These are phyloP conservation scores for Dendroctonus ponderosae DNA, from an alignment of 1,140 invertebrate species.

Conservation along the genomic window DNA sequence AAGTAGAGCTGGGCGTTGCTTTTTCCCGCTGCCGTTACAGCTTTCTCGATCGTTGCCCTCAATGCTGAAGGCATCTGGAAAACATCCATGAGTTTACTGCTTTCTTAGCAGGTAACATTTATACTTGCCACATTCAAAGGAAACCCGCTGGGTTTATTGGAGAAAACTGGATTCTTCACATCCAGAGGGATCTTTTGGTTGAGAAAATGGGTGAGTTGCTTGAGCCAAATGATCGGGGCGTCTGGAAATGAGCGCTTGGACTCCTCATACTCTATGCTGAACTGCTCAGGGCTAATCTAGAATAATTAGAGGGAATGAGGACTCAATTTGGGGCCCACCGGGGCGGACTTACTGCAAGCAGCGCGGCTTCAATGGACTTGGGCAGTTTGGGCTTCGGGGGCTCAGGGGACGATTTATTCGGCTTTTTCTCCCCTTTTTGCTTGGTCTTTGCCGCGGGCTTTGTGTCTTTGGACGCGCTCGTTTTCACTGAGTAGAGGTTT, in stretches of 20 bases:
- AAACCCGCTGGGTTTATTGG: conserved; percentile 53
- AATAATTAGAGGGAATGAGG: neutral
- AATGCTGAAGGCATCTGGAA: conserved; percentile 57
- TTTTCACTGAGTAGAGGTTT: conserved; percentile 41
- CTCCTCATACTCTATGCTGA: conserved; percentile 55
- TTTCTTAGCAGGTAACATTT: neutral
- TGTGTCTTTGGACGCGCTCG: conserved; percentile 49
- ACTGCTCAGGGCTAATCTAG: conserved; percentile 61
- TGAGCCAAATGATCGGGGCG: conserved; percentile 62
- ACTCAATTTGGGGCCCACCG: neutral
- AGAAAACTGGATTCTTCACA: conserved; percentile 60
- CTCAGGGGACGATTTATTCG: conserved; percentile 55
- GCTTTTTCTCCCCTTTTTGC: conserved; percentile 47
- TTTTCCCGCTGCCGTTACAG: conserved; percentile 57
- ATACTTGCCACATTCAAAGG: conserved; percentile 50
- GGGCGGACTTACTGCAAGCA: conserved; percentile 57
- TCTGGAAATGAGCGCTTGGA: conserved; percentile 61
- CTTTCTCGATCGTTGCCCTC: conserved; percentile 55
- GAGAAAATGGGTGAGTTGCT: conserved; percentile 62
- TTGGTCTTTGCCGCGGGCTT: conserved; percentile 51
- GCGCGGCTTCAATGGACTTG: conserved; percentile 66
- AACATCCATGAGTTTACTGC: neutral
- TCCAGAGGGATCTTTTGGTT: conserved; percentile 63
- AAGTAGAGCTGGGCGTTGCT: conserved; percentile 62
- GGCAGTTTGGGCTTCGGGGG: conserved; percentile 59